These are phyloP conservation scores for Anguilla japonica DNA, from an alignment of 2,113 vertebrate species.

Conservation along the genomic window DNA sequence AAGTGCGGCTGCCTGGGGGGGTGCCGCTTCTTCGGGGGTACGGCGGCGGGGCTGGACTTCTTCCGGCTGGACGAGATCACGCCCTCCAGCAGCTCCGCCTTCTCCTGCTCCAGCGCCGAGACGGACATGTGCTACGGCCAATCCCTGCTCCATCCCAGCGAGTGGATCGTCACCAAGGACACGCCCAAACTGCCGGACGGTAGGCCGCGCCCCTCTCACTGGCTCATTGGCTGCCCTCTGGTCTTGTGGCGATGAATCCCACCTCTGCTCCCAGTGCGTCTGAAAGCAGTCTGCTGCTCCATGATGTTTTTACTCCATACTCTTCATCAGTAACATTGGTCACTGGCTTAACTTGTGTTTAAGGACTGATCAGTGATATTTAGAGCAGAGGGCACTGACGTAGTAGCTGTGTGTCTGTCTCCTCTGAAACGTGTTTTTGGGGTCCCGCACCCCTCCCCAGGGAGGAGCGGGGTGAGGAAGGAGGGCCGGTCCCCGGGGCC, in stretches of 20 bases:
- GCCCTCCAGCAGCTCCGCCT: slow-evolving; percentile 89
- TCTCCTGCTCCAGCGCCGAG: slow-evolving; percentile 80
- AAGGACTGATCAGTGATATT: too few relatives aligned
- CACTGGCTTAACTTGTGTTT: too few relatives aligned
- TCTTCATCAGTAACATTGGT: too few relatives aligned
- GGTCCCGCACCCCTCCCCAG: slow-evolving; percentile 51
- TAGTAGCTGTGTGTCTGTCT: neutral
- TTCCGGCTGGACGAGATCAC: slow-evolving; percentile 91
- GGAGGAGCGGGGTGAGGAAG: slow-evolving; percentile 74
- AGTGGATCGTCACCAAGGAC: slow-evolving; percentile 93
- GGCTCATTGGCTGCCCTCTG: too few relatives aligned
- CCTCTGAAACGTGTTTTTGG: neutral
- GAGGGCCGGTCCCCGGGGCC: slow-evolving; percentile 76
- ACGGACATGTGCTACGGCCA: slow-evolving; percentile 94
- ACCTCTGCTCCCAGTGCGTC: too few relatives aligned
- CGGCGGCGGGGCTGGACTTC: slow-evolving; percentile 83
- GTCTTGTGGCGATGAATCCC: too few relatives aligned
- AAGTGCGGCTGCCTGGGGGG: slow-evolving; percentile 95
- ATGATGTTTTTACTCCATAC: too few relatives aligned
- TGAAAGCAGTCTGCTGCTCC: too few relatives aligned
- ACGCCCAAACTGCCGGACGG: slow-evolving; percentile 82
- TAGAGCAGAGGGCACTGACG: too few relatives aligned
- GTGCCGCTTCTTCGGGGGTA: slow-evolving; percentile 93
- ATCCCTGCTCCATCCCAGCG: slow-evolving; percentile 88
- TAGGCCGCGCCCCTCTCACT: slow-evolving; percentile 47